Conservation (phyloP, 1,140 invertebrate species). For the Arion vulgaris region DNA sequence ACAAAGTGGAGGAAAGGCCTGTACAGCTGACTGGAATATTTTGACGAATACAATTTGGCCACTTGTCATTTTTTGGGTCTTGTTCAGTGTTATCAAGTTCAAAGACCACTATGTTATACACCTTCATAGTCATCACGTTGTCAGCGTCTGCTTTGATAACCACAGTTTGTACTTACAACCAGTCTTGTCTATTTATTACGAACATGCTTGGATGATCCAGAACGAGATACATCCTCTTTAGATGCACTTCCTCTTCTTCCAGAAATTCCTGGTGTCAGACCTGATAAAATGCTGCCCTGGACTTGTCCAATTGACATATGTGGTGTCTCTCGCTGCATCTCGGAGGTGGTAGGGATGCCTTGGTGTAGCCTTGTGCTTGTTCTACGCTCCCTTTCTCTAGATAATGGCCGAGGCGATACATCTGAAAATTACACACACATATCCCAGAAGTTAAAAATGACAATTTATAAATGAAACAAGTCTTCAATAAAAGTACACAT, state of each 20-base stretch:
- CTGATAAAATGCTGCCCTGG: slow-evolving; percentile 48
- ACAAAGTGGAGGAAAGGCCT: not conserved
- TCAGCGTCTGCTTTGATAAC: not conserved
- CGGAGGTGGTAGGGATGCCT: slow-evolving; percentile 63
- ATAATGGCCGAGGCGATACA: slow-evolving; percentile 67
- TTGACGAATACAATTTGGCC: not conserved
- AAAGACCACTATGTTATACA: not conserved
- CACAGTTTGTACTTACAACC: not conserved
- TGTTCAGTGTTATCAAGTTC: not conserved
- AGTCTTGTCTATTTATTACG: slow-evolving; percentile 51
- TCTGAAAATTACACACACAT: slow-evolving; percentile 49
- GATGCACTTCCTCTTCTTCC: slow-evolving; percentile 68
- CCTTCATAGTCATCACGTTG: not conserved
- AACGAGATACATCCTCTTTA: slow-evolving; percentile 63
- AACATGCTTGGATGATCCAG: slow-evolving; percentile 64
- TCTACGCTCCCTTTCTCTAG: slow-evolving; percentile 67
- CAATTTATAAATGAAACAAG: no score
- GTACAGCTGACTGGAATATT: not conserved
- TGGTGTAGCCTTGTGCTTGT: slow-evolving; percentile 68
- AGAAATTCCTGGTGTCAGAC: slow-evolving; percentile 52
- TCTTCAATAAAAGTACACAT: no score
- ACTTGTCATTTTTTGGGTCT: not conserved
- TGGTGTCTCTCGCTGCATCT: slow-evolving; percentile 58
- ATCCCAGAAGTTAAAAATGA: not conserved
- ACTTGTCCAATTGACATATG: slow-evolving; percentile 56